Percentiles rank a stretch among this genome's conserved stretches.
phyloP scores from a whole-genome alignment of 2,888 invertebrate genomes.

The Pandemis corylana region DNA sequence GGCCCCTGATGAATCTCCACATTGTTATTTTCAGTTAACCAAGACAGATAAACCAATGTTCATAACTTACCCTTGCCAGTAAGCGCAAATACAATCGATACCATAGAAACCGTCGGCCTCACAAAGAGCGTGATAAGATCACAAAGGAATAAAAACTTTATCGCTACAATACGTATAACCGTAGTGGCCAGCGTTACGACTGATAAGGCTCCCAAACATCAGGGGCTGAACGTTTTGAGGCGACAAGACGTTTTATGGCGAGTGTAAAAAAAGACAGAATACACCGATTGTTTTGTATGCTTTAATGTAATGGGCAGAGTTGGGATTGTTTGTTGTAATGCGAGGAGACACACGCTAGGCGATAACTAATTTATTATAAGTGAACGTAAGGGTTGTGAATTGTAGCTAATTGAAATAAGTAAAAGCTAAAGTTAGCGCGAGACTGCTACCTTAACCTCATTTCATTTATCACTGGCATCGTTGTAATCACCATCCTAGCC shows the following conservation, averaged over 20 bases:
- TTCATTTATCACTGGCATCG: not conserved
- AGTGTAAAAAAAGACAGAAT: conserved; percentile 50
- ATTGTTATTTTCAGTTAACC: not conserved
- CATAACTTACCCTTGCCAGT: conserved; percentile 25
- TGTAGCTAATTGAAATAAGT: not conserved
- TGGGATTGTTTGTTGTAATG: conserved; percentile 22
- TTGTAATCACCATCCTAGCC: not conserved
- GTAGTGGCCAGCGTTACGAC: conserved; percentile 48
- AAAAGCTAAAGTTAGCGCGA: conserved; percentile 11
- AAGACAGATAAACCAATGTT: conserved; percentile 15
- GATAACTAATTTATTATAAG: not conserved
- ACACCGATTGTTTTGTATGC: conserved; percentile 19
- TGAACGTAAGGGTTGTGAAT: not conserved
- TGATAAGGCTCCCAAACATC: conserved; percentile 47
- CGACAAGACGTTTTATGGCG: conserved; percentile 50
- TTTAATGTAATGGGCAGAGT: not conserved
- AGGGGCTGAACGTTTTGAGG: conserved; percentile 23
- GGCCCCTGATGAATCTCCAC: too few relatives aligned
- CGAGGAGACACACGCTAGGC: not conserved
- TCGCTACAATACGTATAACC: conserved; percentile 44
- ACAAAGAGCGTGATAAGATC: conserved; percentile 43
- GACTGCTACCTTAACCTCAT: not conserved
- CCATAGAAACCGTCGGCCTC: conserved; percentile 26
- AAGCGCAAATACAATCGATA: conserved; percentile 29
- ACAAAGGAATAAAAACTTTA: conserved; percentile 48